Conservation (phyloP, 2,888 invertebrate genomes). For the Nasonovia ribisnigri region DNA sequence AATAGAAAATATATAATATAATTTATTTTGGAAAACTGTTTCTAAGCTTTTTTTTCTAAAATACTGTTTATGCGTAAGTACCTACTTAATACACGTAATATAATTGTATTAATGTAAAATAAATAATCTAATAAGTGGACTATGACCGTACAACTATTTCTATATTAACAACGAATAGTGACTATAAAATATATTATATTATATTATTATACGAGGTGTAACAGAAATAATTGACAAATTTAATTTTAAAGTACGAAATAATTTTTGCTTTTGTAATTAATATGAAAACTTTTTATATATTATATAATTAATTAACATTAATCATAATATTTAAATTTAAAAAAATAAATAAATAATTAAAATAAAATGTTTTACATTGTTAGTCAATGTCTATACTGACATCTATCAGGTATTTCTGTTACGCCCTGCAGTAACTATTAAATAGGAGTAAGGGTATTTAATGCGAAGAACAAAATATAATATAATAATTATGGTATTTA, state of each 20-base stretch:
- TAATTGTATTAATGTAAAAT: neutral
- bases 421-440: neutral
- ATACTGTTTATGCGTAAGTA: neutral
- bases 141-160: neutral
- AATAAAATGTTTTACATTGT: neutral
- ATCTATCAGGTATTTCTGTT: neutral
- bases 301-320: neutral
- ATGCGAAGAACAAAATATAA: neutral
- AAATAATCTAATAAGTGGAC: neutral
- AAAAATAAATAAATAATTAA: neutral
- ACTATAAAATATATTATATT: neutral
- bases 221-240: neutral
- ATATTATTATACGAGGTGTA: neutral
- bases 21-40: neutral
- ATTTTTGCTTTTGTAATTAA: neutral
- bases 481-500: neutral
- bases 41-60: neutral
- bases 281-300: neutral
- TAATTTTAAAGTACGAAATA: neutral
- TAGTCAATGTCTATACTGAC: neutral
- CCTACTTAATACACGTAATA: neutral
- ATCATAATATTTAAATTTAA: neutral
- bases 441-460: neutral
- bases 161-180: neutral
- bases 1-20: neutral